These are phyloP conservation scores for Physeter macrocephalus DNA, from an alignment of 2,113 vertebrate species.

Conservation along the genomic window DNA sequence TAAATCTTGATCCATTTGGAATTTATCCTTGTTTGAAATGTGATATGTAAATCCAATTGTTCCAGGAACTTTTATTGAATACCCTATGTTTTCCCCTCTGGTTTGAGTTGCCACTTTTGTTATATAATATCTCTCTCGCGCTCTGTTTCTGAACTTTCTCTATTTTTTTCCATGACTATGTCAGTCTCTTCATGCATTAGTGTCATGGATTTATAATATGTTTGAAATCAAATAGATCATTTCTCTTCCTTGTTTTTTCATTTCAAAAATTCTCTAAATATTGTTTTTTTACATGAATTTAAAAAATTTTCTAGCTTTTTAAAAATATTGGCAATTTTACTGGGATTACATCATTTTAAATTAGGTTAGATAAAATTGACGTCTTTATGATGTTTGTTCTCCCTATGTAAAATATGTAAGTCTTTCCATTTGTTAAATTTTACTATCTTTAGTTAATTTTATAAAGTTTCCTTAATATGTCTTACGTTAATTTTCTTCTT, in stretches of 20 bases:
- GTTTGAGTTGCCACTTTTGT: not conserved
- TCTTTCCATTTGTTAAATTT: not conserved
- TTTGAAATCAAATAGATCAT: not conserved
- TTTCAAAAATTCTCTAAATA: not conserved
- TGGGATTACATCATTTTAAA: not conserved
- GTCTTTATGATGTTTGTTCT: not conserved
- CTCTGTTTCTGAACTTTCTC: not conserved
- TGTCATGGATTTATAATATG: not conserved
- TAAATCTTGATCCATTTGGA: conserved; percentile 49
- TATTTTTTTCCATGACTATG: not conserved
- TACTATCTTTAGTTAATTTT: not conserved
- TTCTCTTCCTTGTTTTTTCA: not conserved
- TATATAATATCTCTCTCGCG: not conserved
- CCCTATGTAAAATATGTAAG: not conserved
- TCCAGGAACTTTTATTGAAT: not conserved
- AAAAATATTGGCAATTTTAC: not conserved
- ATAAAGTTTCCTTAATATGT: not conserved
- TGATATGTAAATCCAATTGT: not conserved
- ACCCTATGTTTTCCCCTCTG: not conserved
- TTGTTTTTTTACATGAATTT: not conserved
- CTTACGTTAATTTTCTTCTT: not conserved
- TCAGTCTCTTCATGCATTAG: not conserved
- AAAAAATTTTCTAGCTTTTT: not conserved
- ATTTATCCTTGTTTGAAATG: conserved; percentile 18
- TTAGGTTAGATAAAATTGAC: not conserved